These are phyloP conservation scores for Numenius arquata DNA, from an alignment of 2,113 vertebrate genomes.

Conservation along the genomic window DNA sequence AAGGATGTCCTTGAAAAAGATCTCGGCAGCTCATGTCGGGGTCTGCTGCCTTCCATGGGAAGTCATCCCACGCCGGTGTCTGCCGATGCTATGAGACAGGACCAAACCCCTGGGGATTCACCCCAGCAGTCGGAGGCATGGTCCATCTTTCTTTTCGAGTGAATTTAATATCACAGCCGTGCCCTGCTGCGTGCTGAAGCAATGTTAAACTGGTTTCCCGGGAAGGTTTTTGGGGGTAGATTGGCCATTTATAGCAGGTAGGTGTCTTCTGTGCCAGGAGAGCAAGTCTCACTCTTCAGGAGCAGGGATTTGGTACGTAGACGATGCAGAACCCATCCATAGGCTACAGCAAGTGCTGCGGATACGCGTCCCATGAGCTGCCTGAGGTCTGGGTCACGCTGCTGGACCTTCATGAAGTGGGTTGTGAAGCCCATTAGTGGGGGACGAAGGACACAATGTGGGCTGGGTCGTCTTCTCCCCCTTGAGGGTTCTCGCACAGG, in stretches of 20 bases:
- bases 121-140: accelerated
- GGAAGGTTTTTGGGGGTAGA: background rate
- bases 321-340: background rate
- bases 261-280: background rate
- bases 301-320: background rate
- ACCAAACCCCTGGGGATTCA: accelerated
- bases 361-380: accelerated
- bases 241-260: background rate
- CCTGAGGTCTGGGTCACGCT: background rate
- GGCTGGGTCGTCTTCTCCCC: background rate
- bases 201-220: too few species aligned
- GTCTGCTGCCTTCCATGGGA: background rate
- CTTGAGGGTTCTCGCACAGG: too few species aligned
- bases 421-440: background rate
- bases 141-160: accelerated
- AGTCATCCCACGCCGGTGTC: background rate
- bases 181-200: background rate
- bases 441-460: too few species aligned
- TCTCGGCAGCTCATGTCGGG: accelerated
- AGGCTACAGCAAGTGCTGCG: accelerated
- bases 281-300: background rate
- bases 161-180: too few species aligned
- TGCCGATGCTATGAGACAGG: too few species aligned
- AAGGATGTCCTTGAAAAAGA: background rate
- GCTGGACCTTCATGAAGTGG: background rate